Base-by-base conservation (phyloP, 92 coral and sea anemone species). In the Epizoanthus fatuus region DNA sequence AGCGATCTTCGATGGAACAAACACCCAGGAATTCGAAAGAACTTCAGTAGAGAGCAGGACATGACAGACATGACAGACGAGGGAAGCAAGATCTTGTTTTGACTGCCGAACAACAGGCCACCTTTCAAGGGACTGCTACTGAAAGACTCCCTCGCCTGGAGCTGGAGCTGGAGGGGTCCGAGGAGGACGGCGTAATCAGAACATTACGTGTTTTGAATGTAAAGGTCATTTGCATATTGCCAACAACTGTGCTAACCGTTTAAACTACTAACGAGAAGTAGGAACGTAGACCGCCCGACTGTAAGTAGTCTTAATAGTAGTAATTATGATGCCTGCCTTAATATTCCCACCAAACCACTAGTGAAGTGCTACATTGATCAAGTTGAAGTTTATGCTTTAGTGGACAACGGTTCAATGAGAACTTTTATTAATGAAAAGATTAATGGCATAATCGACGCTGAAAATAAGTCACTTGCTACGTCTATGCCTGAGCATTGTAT, bases 351-450 rank as follows among this genome's bases (percentile, higher is more conserved):
- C n/a, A 83, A 86, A 59, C 85, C 90, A 42, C 63, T 86, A 63
- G 84, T 86, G 40, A 77, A 49, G 38, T 86, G 90, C 15, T 45
- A 25, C 62, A 68, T 86, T 40, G 53, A 86, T 51, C 47, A 63
- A 25, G 85, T 78, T 62, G 32, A 52, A 25, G 80, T 79, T 29
- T 60, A 65, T 47, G 89, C 89, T 22, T 52, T 86, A 4, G 77
- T 77, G 7, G 89, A 86, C 52, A 86, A 79, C 0, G 89, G 89
- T 49, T 86, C 85, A 22, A 86, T 86, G 89, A 86, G 72, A 64
- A 58, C 89, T 14, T 75, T 85, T 42, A 42, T 1, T 4, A 42
- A 2, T 42, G 47, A 42, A 42, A 29, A 29, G 32, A 29, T 29
- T 29, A 0, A 29, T 29, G 1, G 1, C 32, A 29, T 29, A 29